A percentile compares a stretch with the other conserved stretches of the same genome.
These are phyloP conservation scores for Nasonia oneida DNA, from an alignment of 2,888 invertebrate genomes.

Conservation along the genomic window DNA sequence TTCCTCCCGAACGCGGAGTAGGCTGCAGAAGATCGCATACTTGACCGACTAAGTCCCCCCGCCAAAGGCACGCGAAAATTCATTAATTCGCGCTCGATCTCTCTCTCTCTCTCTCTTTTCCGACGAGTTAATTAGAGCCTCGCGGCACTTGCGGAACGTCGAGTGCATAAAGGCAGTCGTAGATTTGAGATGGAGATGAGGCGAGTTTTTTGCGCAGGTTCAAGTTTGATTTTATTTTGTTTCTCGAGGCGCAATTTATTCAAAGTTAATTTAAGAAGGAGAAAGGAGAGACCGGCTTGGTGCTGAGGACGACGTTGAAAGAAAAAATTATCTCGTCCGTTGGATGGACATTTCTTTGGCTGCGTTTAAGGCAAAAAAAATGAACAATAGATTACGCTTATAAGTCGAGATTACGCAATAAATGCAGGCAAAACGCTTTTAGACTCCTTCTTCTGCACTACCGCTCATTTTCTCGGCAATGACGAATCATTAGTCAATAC, in stretches of 20 bases:
- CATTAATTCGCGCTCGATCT: slow-evolving; percentile 37
- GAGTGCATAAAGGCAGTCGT: slow-evolving; percentile 4
- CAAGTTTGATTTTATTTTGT: background rate
- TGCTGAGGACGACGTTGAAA: background rate
- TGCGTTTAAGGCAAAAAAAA: background rate
- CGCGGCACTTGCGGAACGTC: background rate
- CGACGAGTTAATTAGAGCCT: background rate
- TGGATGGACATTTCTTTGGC: background rate
- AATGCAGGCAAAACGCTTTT: background rate
- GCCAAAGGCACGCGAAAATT: slow-evolving; percentile 44
- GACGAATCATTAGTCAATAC: background rate
- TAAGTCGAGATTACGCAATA: background rate
- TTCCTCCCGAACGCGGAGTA: background rate
- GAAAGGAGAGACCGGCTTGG: background rate
- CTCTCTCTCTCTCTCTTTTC: background rate
- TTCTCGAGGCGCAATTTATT: background rate
- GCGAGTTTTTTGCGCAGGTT: background rate
- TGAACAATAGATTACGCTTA: background rate
- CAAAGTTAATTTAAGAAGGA: slow-evolving; percentile 1
- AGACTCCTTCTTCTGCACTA: background rate
- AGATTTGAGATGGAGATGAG: background rate
- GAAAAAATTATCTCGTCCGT: background rate
- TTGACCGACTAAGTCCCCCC: slow-evolving; percentile 2
- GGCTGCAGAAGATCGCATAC: background rate
- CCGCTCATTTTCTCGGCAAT: background rate